phyloP scores from a whole-genome alignment of 2,888 invertebrate species.

The Aspidiotus destructor region DNA sequence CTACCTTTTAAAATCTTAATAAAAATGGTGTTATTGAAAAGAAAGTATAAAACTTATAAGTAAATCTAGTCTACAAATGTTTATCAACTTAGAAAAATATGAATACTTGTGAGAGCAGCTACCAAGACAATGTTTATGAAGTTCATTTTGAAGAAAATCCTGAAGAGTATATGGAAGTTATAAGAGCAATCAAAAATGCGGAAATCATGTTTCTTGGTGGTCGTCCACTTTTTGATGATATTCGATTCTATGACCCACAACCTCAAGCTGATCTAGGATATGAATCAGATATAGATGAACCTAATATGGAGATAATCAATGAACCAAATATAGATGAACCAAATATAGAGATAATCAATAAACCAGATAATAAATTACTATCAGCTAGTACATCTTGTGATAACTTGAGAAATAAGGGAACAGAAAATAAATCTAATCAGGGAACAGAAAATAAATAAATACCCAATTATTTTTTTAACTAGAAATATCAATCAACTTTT shows the following conservation, averaged over 20 bases:
- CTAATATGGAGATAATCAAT: not conserved
- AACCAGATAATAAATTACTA: too few species aligned
- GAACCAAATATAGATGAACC: not conserved
- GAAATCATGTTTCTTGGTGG: not conserved
- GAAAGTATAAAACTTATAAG: too few species aligned
- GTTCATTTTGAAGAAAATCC: not conserved
- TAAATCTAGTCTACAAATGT: too few species aligned
- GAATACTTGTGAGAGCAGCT: too few species aligned
- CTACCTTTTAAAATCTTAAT: too few species aligned
- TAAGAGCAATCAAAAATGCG: constrained; percentile 1
- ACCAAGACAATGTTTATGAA: too few species aligned
- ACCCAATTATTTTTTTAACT: not conserved
- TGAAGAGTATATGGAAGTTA: not conserved
- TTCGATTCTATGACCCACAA: not conserved
- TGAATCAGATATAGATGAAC: not conserved
- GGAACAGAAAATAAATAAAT: not conserved
- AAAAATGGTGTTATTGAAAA: too few species aligned
- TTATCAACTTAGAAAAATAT: too few species aligned
- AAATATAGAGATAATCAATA: not conserved
- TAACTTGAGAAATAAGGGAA: not conserved
- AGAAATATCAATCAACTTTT: not conserved
- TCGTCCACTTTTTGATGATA: not conserved
- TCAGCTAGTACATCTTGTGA: not conserved
- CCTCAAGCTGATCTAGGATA: constrained; percentile 1
- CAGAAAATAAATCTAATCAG: not conserved